Base-by-base conservation (phyloP, 2,888 invertebrate species). In the Drosophila longiperda region DNA sequence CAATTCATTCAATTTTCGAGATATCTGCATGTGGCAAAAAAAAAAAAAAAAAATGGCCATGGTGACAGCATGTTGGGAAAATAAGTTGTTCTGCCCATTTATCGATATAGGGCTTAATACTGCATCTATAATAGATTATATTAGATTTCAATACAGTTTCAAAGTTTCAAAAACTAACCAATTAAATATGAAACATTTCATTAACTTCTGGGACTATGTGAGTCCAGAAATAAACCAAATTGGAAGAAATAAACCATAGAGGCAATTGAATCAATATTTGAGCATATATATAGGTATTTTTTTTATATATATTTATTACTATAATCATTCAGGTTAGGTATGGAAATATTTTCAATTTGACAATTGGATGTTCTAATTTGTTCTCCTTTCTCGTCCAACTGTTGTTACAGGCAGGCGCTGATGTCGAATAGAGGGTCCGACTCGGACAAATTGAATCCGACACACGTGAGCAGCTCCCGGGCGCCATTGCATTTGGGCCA, bases 401-500 rank as follows among this genome's bases (percentile, higher is more conserved):
- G 93, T 93, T 93, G 93, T 93, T 93, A 93, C 96, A 97, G 97
- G 94, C 97, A 97, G 94, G 96, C 97, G 80, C 89, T 93, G 66
- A 93, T 93, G 91, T 93, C 93, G 68, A 93, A 93, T 78, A 92
- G 93, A 85, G 93, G 93, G 86, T 92, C 93, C 89, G 93, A 93
- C 84, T 93, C 93, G 89, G 93, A 93, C 89, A 93, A 93, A 85
- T 79, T 93, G 70, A 93, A 92, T 92, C 95, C 82, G 94, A 96
- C 94, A 84, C 94, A 91, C 92, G 94, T 80, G 94, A 94, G 93
- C 93, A 94, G 91, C 92, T 92, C 92, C 29, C 89, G 93, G 40
- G 92, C 93, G 23, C 93, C 93, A 17, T 72, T 93, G 29, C 93
- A 93, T 72, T 82, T 93, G 80, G 93, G 92, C 40, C 93, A 92